These are phyloP conservation scores for Lasioglossum figueresi DNA, from an alignment of 2,888 invertebrate genomes.

Conservation along the genomic window DNA sequence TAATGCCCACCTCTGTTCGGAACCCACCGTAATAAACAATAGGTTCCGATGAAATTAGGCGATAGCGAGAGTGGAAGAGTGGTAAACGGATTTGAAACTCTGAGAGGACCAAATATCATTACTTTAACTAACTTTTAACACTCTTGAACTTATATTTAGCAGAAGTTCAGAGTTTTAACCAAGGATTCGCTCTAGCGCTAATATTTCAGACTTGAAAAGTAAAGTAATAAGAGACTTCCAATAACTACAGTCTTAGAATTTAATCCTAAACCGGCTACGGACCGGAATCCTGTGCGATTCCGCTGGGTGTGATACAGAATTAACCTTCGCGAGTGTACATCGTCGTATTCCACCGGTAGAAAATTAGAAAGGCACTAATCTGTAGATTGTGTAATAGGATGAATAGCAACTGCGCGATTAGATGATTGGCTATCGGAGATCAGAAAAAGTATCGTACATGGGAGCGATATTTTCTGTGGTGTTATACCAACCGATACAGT, in stretches of 20 bases:
- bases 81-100: too few relatives aligned
- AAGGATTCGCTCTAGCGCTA: background rate
- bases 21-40: too few relatives aligned
- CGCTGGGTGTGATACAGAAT: background rate
- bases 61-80: too few relatives aligned
- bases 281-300: background rate
- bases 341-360: background rate
- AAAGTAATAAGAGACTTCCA: background rate
- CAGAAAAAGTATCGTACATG: background rate
- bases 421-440: background rate
- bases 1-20: too few relatives aligned
- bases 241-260: background rate
- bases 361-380: constrained; percentile 9
- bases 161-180: background rate
- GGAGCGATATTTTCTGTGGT: background rate
- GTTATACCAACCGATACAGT: background rate
- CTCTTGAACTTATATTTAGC: too few relatives aligned
- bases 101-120: too few relatives aligned
- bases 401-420: background rate
- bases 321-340: background rate
- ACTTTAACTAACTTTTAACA: too few relatives aligned
- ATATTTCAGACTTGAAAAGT: background rate
- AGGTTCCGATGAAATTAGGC: too few relatives aligned
- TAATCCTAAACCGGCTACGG: background rate
- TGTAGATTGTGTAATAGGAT: background rate